Conservation (phyloP, 2,797 vertebrate species). For the Esox lucius region DNA sequence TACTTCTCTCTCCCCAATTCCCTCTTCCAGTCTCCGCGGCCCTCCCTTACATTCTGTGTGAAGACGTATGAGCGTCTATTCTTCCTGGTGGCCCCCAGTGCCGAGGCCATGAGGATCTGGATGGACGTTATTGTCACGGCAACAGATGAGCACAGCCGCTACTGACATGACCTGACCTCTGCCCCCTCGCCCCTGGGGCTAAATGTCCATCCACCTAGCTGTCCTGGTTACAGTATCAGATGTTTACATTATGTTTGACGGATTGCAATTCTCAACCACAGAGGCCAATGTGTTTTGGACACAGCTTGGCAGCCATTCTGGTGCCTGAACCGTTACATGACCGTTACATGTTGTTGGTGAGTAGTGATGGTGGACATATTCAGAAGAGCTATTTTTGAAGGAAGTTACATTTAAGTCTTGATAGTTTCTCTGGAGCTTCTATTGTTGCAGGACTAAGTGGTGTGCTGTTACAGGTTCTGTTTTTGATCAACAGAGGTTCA, state of each 20-base stretch:
- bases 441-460: background rate
- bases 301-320: conserved; percentile 2
- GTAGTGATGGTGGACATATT: background rate
- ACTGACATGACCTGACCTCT: conserved; percentile 62
- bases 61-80: conserved; percentile 93
- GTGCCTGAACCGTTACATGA: conserved; percentile 12
- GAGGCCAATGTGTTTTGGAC: background rate
- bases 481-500: background rate
- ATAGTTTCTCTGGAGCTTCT: background rate
- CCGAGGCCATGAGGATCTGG: conserved; percentile 93
- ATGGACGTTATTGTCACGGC: conserved; percentile 92
- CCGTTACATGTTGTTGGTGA: background rate
- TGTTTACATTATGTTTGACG: background rate
- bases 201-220: background rate
- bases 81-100: conserved; percentile 85
- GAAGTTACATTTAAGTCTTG: background rate
- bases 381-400: background rate
- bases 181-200: conserved; percentile 3
- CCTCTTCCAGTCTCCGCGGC: conserved; percentile 80
- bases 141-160: conserved; percentile 85
- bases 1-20: background rate
- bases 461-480: conserved; percentile 43
- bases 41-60: conserved; percentile 88
- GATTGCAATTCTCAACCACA: background rate
- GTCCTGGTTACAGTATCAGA: background rate